These are phyloP conservation scores for Synanceia verrucosa DNA, from an alignment of 2,797 vertebrate genomes.

Conservation along the genomic window DNA sequence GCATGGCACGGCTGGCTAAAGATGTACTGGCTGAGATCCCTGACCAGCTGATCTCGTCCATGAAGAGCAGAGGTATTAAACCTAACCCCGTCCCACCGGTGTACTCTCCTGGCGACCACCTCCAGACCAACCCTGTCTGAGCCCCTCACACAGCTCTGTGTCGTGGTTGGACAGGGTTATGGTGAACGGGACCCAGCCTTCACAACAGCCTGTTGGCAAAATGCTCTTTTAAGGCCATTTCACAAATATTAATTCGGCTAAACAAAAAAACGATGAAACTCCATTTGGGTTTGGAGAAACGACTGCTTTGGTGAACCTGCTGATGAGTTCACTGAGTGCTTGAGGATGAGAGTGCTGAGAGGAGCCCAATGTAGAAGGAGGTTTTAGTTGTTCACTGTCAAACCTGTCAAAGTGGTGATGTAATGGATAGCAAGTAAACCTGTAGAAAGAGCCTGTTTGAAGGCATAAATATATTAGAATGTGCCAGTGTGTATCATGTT, in stretches of 20 bases:
- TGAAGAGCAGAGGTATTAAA: conserved; percentile 94
- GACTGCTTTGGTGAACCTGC: conserved; percentile 33
- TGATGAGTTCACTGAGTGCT: conserved; percentile 15
- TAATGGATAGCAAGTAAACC: conserved; percentile 72
- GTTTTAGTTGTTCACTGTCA: conserved; percentile 74
- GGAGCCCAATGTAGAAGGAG: conserved; percentile 22
- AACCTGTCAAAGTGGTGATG: conserved; percentile 75
- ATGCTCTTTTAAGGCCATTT: conserved; percentile 31
- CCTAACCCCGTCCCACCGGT: conserved; percentile 77
- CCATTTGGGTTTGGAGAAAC: conserved; percentile 52
- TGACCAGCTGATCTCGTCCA: conserved; percentile 96
- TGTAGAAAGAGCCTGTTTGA: conserved; percentile 59
- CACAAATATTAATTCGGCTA: conserved; percentile 35
- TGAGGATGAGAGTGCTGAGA: conserved; percentile 30
- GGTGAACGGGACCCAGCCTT: conserved; percentile 6
- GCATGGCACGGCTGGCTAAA: conserved; percentile 95
- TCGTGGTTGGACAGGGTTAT: neutral
- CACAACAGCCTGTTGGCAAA: conserved; percentile 14
- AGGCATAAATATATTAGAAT: conserved; percentile 72
- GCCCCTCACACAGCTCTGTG: conserved; percentile 8
- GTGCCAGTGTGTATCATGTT: conserved; percentile 77
- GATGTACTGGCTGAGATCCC: conserved; percentile 97
- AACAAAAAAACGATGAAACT: conserved; percentile 49
- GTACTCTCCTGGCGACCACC: conserved; percentile 67
- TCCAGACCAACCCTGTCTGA: conserved; percentile 85